Evolutionary conservation across 1,140 invertebrate species (phyloP).

Genomic region (Vanessa atalanta): DNA sequence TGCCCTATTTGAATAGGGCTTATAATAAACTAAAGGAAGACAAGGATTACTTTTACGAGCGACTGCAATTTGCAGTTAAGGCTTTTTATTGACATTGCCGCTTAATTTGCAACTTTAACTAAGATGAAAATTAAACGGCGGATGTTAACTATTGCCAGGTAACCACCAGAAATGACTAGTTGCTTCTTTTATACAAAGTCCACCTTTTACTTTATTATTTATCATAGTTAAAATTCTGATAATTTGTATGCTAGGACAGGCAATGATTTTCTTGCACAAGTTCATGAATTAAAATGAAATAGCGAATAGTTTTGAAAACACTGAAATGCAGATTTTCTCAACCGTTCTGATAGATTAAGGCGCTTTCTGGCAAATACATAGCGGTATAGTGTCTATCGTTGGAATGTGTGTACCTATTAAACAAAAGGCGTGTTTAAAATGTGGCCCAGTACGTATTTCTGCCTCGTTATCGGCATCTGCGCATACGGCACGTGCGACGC

Average conservation of each 20-base stretch:
- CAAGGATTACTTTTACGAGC: slow-evolving; percentile 57
- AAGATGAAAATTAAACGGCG: slow-evolving; percentile 56
- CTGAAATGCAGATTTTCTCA: slow-evolving; percentile 24
- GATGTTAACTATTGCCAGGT: slow-evolving; percentile 47
- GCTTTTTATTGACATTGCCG: slow-evolving; percentile 51
- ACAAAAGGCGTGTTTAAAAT: slow-evolving; percentile 46
- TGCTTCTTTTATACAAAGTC: slow-evolving; percentile 26
- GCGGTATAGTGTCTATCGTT: slow-evolving; percentile 34
- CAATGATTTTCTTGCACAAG: slow-evolving; percentile 40
- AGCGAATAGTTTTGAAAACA: slow-evolving; percentile 13
- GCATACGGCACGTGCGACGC: slow-evolving; percentile 40
- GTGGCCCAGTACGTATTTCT: slow-evolving; percentile 40
- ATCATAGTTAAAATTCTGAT: no score
- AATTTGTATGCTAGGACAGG: neutral
- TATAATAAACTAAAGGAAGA: slow-evolving; percentile 48
- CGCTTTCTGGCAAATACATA: slow-evolving; percentile 30
- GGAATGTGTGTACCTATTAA: slow-evolving; percentile 41
- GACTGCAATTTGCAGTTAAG: slow-evolving; percentile 61
- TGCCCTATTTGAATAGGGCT: slow-evolving; percentile 12
- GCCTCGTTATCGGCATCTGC: slow-evolving; percentile 40
- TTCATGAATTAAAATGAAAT: slow-evolving; percentile 31
- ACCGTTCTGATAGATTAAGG: slow-evolving; percentile 33
- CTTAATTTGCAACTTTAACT: slow-evolving; percentile 42
- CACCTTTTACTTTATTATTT: no score
- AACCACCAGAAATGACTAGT: slow-evolving; percentile 61